Base-by-base conservation (phyloP, 2,888 invertebrate genomes). In the Podabrus alpinus region DNA sequence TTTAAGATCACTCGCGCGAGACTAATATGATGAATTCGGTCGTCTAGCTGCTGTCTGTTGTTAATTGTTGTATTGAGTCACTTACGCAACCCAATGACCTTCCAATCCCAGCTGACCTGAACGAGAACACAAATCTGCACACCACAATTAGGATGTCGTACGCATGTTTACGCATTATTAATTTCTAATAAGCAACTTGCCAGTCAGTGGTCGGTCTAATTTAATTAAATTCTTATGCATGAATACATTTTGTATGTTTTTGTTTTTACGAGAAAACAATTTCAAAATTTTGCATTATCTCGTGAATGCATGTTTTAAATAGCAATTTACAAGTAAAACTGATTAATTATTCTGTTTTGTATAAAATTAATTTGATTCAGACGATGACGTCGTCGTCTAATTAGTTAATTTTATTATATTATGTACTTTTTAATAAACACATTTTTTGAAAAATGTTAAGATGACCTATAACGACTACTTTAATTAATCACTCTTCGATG, bases 41-140 rank as follows among this genome's bases (percentile, higher is more conserved):
- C 72, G 78, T 78, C 78, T 78, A 73, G 78, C 72, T 73, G 59
- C 68, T 76, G 78, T 78, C 78, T 78, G 74, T 74, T 66, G 72
- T 76, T 78, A 78, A 78, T 78, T 78, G 71, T 73, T 66, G 72
- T 66, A 73, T 69, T 78, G 78, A 75, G 74, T 72, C 74, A 74
- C 74, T 70, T 73, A 72, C 74, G 76, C 76, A 76, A 76, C 76
- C 76, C 76, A 76, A 73, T 76, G 78, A 78, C 78, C 78, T 78
- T 75, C 76, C 76, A 78, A 78, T 78, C 76, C 74, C 72, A 74
- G 75, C 78, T 75, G 78, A 72, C 78, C 76, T 72, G 76, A 71
- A 75, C 72, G 72, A 70, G 75, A 75, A 73, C 72, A 70, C 72
- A 75, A 75, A 75, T 75, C 68, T 66, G 16, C 25, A 71, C 66